Base-by-base conservation (phyloP, 2,113 vertebrate genomes). In the Istiophorus platypterus region DNA sequence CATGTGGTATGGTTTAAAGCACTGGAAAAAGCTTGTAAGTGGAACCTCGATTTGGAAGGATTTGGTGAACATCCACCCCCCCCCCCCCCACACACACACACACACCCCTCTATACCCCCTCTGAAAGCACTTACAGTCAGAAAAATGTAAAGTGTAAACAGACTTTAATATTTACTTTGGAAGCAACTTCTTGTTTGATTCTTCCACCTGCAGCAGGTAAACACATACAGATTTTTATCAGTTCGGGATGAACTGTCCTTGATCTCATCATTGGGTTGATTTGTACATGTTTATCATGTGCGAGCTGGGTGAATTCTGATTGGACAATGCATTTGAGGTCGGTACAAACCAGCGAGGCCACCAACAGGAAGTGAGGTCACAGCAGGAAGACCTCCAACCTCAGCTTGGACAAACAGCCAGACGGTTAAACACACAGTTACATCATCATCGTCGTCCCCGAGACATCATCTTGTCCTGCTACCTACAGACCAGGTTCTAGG, bases 341-440 rank as follows among this genome's bases (percentile, higher is more conserved):
- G 39, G 54, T 76, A 80, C 76, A 80, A 87, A 87, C 81, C 81
- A 39, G 72, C 20, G 13, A 31, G 37, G 51, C 63, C 17, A 27
- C 76, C 54, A 57, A 57, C 41, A 65, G 84, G 70, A 70, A 78
- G 52, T 72, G 71, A 79, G 42, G 69, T 82, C 42, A 78, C 80
- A 66, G 59, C 52, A 42, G 47, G 54, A 27, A n/a, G 27, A 62
- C 29, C 76, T 61, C 20, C 3, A 14, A 65, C 34, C 7, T 75
- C 59, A 75, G 70, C 49, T 15, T 6, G 2, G 42, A 81, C 37
- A 76, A 59, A 80, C 17, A 13, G 26, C 26, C 4, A 18, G 26
- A 26, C 72, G 68, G 37, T 27, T 22, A 81, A 41, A 85, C 54
- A 80, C 49, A 69, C 61, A 47, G 61, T 70, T 41, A 80, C 71